Evolutionary conservation across 2,888 invertebrate genomes (phyloP).

Genomic region (Sarcophaga subvicina): DNA sequence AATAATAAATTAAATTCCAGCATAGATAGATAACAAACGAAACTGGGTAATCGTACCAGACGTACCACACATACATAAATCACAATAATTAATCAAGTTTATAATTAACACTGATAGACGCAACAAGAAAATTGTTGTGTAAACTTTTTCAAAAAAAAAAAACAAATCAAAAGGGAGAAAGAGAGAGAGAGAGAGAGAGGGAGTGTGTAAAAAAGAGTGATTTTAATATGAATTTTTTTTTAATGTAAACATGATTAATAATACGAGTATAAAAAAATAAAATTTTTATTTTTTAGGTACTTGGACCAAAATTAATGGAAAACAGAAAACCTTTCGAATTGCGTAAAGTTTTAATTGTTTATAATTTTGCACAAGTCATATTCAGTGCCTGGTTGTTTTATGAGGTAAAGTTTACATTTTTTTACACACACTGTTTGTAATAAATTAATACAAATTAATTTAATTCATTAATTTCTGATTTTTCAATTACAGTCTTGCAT

Average conservation of each 20-base stretch:
- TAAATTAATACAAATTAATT: neutral
- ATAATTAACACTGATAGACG: neutral
- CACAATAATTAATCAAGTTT: neutral
- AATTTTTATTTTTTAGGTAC: conserved; percentile 81
- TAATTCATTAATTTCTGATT: conserved; percentile 26
- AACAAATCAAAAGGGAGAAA: no score
- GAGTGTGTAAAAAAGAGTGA: neutral
- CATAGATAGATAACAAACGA: neutral
- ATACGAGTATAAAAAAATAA: no score
- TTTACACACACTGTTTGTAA: neutral
- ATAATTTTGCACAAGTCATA: conserved; percentile 90
- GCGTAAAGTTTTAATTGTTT: conserved; percentile 88
- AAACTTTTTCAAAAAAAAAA: neutral
- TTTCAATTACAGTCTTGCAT: conserved; percentile 82
- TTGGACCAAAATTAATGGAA: conserved; percentile 93
- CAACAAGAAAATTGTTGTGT: neutral
- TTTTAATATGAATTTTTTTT: conserved; percentile 33
- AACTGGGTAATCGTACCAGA: neutral
- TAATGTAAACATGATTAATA: neutral
- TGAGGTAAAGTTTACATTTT: conserved; percentile 79
- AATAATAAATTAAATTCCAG: neutral
- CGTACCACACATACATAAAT: neutral
- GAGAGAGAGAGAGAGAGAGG: no score
- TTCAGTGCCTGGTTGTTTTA: conserved; percentile 84
- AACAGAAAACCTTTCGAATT: conserved; percentile 92